phyloP scores from a whole-genome alignment of 2,888 invertebrate species.

The Margaritifera margaritifera region DNA sequence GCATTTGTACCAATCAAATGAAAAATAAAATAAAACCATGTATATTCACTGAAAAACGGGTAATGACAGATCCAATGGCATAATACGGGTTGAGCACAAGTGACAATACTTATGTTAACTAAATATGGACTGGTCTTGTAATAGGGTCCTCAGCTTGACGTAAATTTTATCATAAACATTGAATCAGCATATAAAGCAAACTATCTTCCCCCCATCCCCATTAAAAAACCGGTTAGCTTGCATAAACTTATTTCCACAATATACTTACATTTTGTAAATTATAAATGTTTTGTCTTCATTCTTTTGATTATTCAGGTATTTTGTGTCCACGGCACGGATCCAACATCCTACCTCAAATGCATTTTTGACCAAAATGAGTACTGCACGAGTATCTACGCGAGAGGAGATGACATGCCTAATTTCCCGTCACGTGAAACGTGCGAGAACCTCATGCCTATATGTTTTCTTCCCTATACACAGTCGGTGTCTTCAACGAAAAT shows the following conservation, averaged over 20 bases:
- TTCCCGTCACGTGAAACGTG: constrained; percentile 62
- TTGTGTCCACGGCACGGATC: constrained; percentile 63
- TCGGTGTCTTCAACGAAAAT: constrained; percentile 52
- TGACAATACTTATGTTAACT: too few relatives aligned
- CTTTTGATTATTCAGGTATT: constrained; percentile 50
- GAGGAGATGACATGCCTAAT: constrained; percentile 67
- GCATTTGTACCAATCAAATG: too few relatives aligned
- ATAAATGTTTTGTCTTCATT: background rate
- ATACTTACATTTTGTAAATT: background rate
- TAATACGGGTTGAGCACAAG: too few relatives aligned
- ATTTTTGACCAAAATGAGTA: constrained; percentile 48
- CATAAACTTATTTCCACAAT: background rate
- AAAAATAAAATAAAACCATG: too few relatives aligned
- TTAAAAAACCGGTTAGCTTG: background rate
- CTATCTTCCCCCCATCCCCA: too few relatives aligned
- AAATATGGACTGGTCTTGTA: too few relatives aligned
- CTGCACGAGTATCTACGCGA: constrained; percentile 56
- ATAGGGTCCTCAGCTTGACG: too few relatives aligned
- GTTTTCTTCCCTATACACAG: constrained; percentile 62
- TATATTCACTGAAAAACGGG: too few relatives aligned
- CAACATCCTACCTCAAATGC: constrained; percentile 56
- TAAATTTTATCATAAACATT: too few relatives aligned
- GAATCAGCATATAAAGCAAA: too few relatives aligned
- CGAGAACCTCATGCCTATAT: constrained; percentile 61
- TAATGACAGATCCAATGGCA: too few relatives aligned